A percentile compares a stretch with the other conserved stretches of the same genome.
phyloP scores from a whole-genome alignment of 1,140 invertebrate species.

The Mizuhopecten yessoensis region DNA sequence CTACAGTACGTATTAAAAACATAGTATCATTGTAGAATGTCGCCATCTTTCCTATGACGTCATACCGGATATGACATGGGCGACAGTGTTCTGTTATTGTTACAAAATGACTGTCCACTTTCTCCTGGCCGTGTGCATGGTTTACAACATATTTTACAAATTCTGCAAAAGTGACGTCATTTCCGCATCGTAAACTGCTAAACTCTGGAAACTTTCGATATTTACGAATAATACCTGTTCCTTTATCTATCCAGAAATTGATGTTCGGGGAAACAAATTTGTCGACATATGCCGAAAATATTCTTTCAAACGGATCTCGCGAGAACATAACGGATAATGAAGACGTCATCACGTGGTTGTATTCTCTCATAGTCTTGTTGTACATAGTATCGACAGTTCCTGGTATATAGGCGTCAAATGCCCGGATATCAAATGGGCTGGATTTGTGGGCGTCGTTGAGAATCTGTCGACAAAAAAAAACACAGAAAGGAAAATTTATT shows the following conservation, averaged over 20 bases:
- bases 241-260: neutral
- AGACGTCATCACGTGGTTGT: neutral
- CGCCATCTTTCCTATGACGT: too few species aligned
- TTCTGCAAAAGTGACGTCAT: slow-evolving; percentile 78
- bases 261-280: neutral
- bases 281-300: neutral
- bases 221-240: neutral
- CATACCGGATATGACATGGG: too few species aligned
- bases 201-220: neutral
- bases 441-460: neutral
- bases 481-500: too few species aligned
- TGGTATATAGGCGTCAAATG: slow-evolving; percentile 11
- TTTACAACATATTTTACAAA: slow-evolving; percentile 76
- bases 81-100: too few species aligned
- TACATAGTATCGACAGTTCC: neutral
- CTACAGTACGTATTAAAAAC: neutral
- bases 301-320: neutral
- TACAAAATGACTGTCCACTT: slow-evolving; percentile 73
- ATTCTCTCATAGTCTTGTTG: neutral
- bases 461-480: neutral
- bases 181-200: slow-evolving; percentile 70
- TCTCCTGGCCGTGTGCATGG: slow-evolving; percentile 65
- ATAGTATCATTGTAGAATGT: slow-evolving; percentile 73
- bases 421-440: neutral
- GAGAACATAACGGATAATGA: neutral